Evolutionary conservation across 2,888 invertebrate species (phyloP), one percentile per base, ranked within the genome.

Genomic region (Enchytraeus crypticus): DNA sequence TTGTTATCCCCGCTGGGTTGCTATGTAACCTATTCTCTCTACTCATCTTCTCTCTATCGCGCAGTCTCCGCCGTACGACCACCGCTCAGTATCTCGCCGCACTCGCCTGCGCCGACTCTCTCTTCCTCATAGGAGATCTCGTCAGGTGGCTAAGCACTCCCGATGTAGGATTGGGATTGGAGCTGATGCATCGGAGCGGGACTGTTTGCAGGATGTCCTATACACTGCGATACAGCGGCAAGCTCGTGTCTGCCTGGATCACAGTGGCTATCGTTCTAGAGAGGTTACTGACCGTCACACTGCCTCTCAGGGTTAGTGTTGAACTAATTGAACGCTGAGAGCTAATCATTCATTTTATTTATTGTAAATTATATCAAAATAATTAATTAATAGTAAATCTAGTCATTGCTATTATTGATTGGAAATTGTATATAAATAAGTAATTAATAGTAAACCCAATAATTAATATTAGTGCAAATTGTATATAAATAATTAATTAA

Each of bases 181-280:
- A 55, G 18, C 53, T 62, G 51, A 34, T 45, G 45, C 18, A 56
- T 23, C 34, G 32, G 51, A 32, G 27, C 5, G 26, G 34, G 4
- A 5, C 30, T 29, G 61, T 26, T n/a, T 62, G 61, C 26, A 30
- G 55, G 27, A 23, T 54, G 18, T 43, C 34, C 27, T 46, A 58
- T 59, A 55, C 47, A 38, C 29, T 59, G 51, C 61, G 64, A 30
- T 64, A 64, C 56, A 34, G 33, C 27, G 51, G 49, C 51, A 61
- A 64, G 59, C 51, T 64, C 45, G 59, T 51, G 30, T 64, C 71
- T 5, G 64, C 69, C 34, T 71, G 71, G 71, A 64, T 71, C 53
- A 71, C 71, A 3, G 70, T 69, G 18, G 70, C 70, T 27, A 69
- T 71, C 51, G 69, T 70, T 8, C 63, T 65, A 0, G 70, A 71